Percentiles rank a stretch among this genome's conserved stretches.
phyloP scores from a whole-genome alignment of 2,797 vertebrate species.

The Avahi laniger region DNA sequence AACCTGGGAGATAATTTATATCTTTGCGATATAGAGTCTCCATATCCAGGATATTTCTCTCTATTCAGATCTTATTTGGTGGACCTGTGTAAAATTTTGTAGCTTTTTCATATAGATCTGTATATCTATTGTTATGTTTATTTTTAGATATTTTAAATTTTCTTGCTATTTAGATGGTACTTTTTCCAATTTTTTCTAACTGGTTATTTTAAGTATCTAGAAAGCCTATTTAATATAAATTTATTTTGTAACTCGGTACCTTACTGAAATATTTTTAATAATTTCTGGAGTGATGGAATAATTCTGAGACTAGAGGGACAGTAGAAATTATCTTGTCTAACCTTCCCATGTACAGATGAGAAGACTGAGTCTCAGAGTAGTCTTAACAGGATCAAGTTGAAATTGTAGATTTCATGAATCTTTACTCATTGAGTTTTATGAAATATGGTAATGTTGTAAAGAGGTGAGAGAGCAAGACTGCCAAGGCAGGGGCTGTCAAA shows the following conservation, averaged over 20 bases:
- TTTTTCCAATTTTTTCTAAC: no score
- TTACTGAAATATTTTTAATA: constrained; percentile 38
- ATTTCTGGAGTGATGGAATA: neutral
- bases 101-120: no score
- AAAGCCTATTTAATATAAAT: neutral
- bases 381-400: neutral
- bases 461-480: neutral
- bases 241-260: neutral
- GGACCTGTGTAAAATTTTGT: no score
- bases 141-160: no score
- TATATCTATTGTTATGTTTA: no score
- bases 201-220: no score
- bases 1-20: no score
- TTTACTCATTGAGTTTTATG: neutral
- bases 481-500: neutral
- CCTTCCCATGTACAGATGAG: neutral
- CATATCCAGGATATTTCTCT: no score
- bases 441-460: neutral
- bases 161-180: no score
- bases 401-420: neutral
- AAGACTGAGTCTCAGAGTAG: no score
- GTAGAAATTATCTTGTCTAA: neutral
- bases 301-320: neutral
- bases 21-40: no score
- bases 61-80: no score